These are phyloP conservation scores for Danio albolineatus DNA, from an alignment of 2,797 vertebrate species.

Conservation along the genomic window DNA sequence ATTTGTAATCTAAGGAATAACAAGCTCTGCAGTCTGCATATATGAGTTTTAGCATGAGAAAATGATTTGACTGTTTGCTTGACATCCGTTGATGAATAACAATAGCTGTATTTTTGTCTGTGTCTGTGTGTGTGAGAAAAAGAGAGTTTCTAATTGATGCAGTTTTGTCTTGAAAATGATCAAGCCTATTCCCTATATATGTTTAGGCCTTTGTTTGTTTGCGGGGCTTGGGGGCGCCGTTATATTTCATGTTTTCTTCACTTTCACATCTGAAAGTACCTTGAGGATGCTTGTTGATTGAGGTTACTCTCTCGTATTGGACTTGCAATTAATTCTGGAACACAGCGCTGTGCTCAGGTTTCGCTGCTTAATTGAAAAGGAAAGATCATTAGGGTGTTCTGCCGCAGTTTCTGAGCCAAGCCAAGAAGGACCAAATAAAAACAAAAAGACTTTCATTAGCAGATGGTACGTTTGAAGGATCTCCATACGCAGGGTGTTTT, in stretches of 20 bases:
- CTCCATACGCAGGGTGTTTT: slow-evolving; percentile 39
- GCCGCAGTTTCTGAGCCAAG: slow-evolving; percentile 38
- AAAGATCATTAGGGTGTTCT: slow-evolving; percentile 58
- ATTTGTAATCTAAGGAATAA: too few species aligned
- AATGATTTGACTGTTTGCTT: neutral
- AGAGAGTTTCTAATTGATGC: too few species aligned
- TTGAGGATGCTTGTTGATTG: slow-evolving; percentile 20
- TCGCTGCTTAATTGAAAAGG: slow-evolving; percentile 62
- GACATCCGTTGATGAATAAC: neutral
- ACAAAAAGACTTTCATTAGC: slow-evolving; percentile 57
- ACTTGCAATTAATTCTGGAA: slow-evolving; percentile 58
- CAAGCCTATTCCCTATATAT: neutral
- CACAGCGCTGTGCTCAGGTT: slow-evolving; percentile 27
- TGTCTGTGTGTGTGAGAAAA: too few species aligned
- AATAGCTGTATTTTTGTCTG: neutral
- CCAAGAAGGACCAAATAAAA: slow-evolving; percentile 49
- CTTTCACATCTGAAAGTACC: slow-evolving; percentile 1
- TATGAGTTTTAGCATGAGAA: neutral
- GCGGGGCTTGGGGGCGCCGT: neutral
- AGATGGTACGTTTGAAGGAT: slow-evolving; percentile 28
- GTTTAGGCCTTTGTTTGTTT: neutral
- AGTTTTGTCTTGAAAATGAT: neutral
- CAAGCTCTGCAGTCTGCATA: too few species aligned
- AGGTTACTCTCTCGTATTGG: slow-evolving; percentile 43
- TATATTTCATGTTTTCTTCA: slow-evolving; percentile 17